Evolutionary conservation across 2,113 vertebrate species (phyloP), one percentile per base, ranked within the genome.

Genomic region (Labrus mixtus): DNA sequence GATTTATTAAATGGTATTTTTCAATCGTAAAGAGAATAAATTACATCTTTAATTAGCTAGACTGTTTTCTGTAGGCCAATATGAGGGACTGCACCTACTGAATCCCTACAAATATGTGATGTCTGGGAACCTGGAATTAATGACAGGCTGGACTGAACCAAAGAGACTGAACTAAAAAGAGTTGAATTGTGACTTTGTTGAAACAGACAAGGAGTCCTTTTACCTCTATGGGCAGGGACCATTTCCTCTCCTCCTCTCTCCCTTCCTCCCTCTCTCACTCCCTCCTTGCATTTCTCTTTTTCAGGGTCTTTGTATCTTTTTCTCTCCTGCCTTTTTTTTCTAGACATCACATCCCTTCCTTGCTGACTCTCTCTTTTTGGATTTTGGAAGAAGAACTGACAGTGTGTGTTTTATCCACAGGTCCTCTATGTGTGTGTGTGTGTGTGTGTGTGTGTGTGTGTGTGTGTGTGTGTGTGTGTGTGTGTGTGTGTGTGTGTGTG

Each of bases 181-280:
- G 79, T 76, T 91, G 77, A 91, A 90, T 76, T 83, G 82, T 78
- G 81, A 86, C 88, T 89, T 87, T 91, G 88, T 90, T 84, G 67
- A 74, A 82, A 62, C 29, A 85, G 64, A 93, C 89, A 92, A 91
- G 87, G 81, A 53, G 16, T 78, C 81, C 88, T 91, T 92, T 91
- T 85, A 90, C 88, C 84, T 84, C 84, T 19, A 29, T 74, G 86
- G 55, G 68, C 60, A 41, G 71, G 82, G 84, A 73, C 84, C 75
- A 74, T 64, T 84, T 84, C 84, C 85, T 78, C 69, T 50, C 22
- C 43, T 46, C 58, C 50, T 57, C 51, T 19, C 11, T 17, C n/a
- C 17, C 33, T 16, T 45, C 69, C 33, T 23, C 39, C 29, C 13
- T 13, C 33, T 64, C 46, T 33, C 16, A n/a, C 56, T 16, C 36